Evolutionary conservation across 1,140 invertebrate species (phyloP), one percentile per base, ranked within the genome.

Genomic region (Drosophila mojavensis): DNA sequence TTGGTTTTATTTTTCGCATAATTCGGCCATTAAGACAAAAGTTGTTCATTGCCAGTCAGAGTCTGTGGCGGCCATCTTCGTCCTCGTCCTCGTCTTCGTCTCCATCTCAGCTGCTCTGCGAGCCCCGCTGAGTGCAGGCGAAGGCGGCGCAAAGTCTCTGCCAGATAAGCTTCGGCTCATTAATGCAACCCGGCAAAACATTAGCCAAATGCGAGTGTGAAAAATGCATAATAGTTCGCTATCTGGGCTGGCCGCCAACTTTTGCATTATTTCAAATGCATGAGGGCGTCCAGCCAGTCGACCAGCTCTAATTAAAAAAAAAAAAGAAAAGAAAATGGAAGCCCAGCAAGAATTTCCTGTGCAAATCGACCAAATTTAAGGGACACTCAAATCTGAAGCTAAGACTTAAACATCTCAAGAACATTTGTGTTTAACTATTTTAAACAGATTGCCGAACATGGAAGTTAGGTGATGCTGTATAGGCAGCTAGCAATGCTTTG

Each of bases 241-340:
- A 24, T 51, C 63, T 86, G 83, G 83, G 83, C 83, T 61, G 68
- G 20, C 45, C 69, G 83, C 83, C 83, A 88, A 88, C 65, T 80
- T 55, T 65, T 89, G 77, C 84, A 88, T 88, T 89, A 83, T 51
- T 36, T 9, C 26, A 13, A 26, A 47, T 39, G 20, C 17, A 33
- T 3, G 17, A n/a, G 3, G 6, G 15, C 26, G 20, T 20, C 7
- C 11, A 24, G 11, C 0, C 13, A 58, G 53, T 53, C 17, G 45
- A 20, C 15, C 6, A 15, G 17, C 15, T 10, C 58, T n/a, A 33
- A 48, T 48, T 33, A 17, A 47, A 9, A 17, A 33, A 28, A 28
- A 2, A 28, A 28, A 17, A 47, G 3, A 17, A 33, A 28, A 28
- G 5, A 28, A 28, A 28, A 17, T 17, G 17, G 17, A 17, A 17